phyloP scores from a whole-genome alignment of 2,797 vertebrate genomes.

The Limnodromus scolopaceus region DNA sequence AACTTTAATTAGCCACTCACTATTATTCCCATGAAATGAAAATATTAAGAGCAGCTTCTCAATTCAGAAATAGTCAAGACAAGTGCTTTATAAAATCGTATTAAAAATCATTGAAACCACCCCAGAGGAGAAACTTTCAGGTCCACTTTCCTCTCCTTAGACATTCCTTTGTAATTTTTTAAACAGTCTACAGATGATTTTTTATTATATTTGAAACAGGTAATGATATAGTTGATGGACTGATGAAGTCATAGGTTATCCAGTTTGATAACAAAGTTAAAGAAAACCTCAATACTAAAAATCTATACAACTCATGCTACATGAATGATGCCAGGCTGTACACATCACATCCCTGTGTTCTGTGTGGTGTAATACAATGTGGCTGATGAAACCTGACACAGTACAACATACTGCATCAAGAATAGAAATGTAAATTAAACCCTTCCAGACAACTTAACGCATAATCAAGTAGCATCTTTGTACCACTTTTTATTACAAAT shows the following conservation, averaged over 20 bases:
- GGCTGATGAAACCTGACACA: background rate
- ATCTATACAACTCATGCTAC: background rate
- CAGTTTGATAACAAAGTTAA: background rate
- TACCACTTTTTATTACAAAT: background rate
- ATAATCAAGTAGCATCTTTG: background rate
- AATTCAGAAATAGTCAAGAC: background rate
- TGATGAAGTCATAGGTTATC: background rate
- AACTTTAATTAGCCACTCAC: slow-evolving; percentile 7
- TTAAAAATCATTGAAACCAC: background rate
- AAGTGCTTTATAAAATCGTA: background rate
- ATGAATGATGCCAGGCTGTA: background rate
- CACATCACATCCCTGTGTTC: background rate
- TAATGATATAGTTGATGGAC: background rate
- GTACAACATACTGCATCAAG: background rate
- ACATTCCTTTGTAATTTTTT: background rate
- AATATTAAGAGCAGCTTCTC: slow-evolving; percentile 17
- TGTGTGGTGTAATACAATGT: background rate
- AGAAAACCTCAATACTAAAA: background rate
- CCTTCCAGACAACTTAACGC: background rate
- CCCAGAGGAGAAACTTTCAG: background rate
- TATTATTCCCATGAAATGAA: slow-evolving; percentile 18
- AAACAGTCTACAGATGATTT: background rate
- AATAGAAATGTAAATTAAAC: background rate
- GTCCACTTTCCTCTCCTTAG: background rate
- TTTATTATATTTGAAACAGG: background rate